Evolutionary conservation across 2,888 invertebrate species (phyloP).

Genomic region (Dione vanillae): DNA sequence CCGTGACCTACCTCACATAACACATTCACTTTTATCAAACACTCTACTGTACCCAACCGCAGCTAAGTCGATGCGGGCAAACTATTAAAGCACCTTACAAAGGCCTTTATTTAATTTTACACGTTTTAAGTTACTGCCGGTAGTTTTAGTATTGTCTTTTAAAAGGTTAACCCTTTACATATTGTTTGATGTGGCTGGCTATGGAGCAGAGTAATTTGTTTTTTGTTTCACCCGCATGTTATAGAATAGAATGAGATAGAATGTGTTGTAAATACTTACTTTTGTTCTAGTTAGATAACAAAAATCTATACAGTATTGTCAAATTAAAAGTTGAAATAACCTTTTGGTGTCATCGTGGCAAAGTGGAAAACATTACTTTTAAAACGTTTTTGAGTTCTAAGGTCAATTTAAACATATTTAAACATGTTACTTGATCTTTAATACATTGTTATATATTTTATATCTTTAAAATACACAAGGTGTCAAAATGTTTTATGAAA

Average conservation of each 20-base stretch:
- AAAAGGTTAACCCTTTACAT: slow-evolving; percentile 10
- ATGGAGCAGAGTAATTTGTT: background rate
- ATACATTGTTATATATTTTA: no score
- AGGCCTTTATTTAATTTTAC: slow-evolving; percentile 76
- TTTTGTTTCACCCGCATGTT: slow-evolving; percentile 17
- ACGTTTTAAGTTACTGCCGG: slow-evolving; percentile 64
- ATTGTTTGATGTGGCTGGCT: slow-evolving; percentile 10
- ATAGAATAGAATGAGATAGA: background rate
- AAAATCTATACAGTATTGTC: no score
- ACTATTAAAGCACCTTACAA: slow-evolving; percentile 68
- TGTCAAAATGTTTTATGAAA: no score
- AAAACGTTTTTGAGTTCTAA: no score
- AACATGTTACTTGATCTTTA: no score
- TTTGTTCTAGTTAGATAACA: no score
- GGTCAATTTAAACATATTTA: no score
- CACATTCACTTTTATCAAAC: slow-evolving; percentile 3
- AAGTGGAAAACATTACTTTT: no score
- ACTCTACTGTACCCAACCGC: slow-evolving; percentile 36
- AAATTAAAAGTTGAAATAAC: no score
- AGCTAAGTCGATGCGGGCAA: slow-evolving; percentile 49
- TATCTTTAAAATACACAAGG: no score
- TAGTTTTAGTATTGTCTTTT: slow-evolving; percentile 58
- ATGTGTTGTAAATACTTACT: background rate
- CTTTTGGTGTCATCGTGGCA: no score
- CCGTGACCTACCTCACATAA: slow-evolving; percentile 16